Percentiles rank a stretch among this genome's conserved stretches.
Evolutionary conservation across 2,888 invertebrate genomes (phyloP).

Genomic region (Scotopteryx bipunctaria): DNA sequence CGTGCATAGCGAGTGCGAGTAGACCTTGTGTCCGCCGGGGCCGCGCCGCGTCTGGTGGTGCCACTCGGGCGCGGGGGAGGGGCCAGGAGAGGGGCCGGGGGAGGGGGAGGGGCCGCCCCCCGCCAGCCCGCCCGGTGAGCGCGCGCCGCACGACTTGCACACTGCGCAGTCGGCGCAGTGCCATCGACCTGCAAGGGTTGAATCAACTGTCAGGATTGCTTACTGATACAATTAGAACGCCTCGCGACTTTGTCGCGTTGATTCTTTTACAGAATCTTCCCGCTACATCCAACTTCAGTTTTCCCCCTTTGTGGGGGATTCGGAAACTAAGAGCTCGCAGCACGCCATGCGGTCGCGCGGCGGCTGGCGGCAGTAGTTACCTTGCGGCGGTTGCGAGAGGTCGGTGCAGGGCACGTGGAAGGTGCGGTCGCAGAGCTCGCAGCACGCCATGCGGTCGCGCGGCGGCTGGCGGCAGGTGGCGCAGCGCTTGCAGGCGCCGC

Average conservation of each 20-base stretch:
- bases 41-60: conserved; percentile 79
- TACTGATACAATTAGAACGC: too few species aligned
- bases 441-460: conserved; percentile 96
- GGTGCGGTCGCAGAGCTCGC: conserved; percentile 97
- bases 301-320: too few species aligned
- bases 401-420: conserved; percentile 97
- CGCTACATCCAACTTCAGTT: too few species aligned
- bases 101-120: conserved; percentile 2
- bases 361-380: conserved; percentile 58
- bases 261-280: too few species aligned
- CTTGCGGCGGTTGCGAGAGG: conserved; percentile 87
- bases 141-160: conserved; percentile 85
- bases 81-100: conserved; percentile 34
- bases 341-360: not conserved
- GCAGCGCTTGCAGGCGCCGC: conserved; percentile 96
- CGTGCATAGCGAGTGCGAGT: conserved; percentile 86
- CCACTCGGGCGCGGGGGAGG: conserved; percentile 56
- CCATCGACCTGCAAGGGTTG: conserved; percentile 86
- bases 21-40: conserved; percentile 76
- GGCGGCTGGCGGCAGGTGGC: conserved; percentile 91
- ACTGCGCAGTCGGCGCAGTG: conserved; percentile 92
- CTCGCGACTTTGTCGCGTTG: too few species aligned
- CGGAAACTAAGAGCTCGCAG: not conserved
- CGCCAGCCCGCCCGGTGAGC: conserved; percentile 40
- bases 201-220: not conserved